Evolutionary conservation across 2,888 invertebrate species (phyloP).

Genomic region (Acanthopleura granulata): DNA sequence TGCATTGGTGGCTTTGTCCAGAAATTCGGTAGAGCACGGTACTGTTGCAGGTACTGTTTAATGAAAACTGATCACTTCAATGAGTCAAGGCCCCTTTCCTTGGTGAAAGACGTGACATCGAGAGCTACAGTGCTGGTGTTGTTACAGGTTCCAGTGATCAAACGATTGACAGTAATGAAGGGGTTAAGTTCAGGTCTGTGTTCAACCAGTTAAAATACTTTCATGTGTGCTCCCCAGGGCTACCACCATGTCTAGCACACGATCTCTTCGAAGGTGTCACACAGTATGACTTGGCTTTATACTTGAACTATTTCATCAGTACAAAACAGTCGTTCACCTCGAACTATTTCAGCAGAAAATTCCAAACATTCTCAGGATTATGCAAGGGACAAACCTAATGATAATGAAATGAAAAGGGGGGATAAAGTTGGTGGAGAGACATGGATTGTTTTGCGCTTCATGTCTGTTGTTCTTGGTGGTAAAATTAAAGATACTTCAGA

Average conservation of each 20-base stretch:
- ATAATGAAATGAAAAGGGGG: background rate
- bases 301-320: constrained; percentile 6
- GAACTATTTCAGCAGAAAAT: constrained; percentile 16
- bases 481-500: background rate
- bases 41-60: constrained; percentile 22
- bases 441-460: constrained; percentile 7
- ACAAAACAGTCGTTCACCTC: constrained; percentile 18
- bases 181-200: background rate
- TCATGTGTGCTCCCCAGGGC: constrained; percentile 17
- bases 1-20: constrained; percentile 19
- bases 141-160: background rate
- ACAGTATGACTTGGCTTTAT: constrained; percentile 18
- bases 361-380: background rate
- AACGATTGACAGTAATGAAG: constrained; percentile 2
- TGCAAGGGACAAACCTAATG: constrained; percentile 14
- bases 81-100: background rate
- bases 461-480: background rate
- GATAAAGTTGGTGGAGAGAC: constrained; percentile 10
- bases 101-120: background rate
- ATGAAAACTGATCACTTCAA: constrained; percentile 16
- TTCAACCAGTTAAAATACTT: constrained; percentile 18
- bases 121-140: constrained; percentile 1
- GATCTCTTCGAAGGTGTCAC: constrained; percentile 19
- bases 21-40: constrained; percentile 22
- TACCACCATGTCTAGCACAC: constrained; percentile 17